phyloP scores from a whole-genome alignment of 1,140 invertebrate genomes.

The Aethina tumida region DNA sequence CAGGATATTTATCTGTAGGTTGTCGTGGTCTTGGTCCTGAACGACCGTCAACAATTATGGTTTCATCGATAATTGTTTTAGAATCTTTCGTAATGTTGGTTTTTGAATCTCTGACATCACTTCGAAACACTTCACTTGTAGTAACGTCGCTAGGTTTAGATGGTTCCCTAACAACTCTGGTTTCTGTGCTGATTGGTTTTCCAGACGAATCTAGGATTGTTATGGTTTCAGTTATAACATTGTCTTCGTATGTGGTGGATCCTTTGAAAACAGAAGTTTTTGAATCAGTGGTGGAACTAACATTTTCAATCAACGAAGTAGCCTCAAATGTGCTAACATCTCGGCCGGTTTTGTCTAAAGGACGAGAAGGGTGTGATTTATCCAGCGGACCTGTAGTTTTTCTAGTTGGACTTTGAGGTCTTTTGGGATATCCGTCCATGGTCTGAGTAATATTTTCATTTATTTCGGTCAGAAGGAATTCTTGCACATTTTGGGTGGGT shows the following conservation, averaged over 20 bases:
- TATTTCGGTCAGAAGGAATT: slow-evolving; percentile 21
- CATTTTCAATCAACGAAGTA: too few relatives aligned
- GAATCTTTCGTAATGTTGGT: slow-evolving; percentile 6
- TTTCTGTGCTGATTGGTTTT: too few relatives aligned
- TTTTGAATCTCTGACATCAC: slow-evolving; percentile 4
- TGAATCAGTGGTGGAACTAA: too few relatives aligned
- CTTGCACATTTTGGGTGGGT: slow-evolving; percentile 5
- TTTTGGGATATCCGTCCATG: slow-evolving; percentile 7
- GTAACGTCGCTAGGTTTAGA: neutral
- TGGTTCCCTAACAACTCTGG: too few relatives aligned
- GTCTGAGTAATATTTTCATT: slow-evolving; percentile 17
- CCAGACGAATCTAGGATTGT: too few relatives aligned
- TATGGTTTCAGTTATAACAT: neutral
- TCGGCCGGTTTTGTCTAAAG: too few relatives aligned
- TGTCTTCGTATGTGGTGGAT: slow-evolving; percentile 1
- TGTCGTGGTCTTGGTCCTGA: slow-evolving; percentile 1
- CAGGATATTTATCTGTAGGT: neutral
- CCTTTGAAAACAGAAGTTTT: slow-evolving; percentile 7
- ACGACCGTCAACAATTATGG: slow-evolving; percentile 4
- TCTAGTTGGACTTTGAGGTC: too few relatives aligned
- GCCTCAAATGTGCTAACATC: too few relatives aligned
- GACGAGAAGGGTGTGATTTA: too few relatives aligned
- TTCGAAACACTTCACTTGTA: slow-evolving; percentile 1
- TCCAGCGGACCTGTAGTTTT: too few relatives aligned
- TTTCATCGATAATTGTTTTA: slow-evolving; percentile 7